Evolutionary conservation across 1,140 invertebrate genomes (phyloP).

Genomic region (Drosophila yakuba): DNA sequence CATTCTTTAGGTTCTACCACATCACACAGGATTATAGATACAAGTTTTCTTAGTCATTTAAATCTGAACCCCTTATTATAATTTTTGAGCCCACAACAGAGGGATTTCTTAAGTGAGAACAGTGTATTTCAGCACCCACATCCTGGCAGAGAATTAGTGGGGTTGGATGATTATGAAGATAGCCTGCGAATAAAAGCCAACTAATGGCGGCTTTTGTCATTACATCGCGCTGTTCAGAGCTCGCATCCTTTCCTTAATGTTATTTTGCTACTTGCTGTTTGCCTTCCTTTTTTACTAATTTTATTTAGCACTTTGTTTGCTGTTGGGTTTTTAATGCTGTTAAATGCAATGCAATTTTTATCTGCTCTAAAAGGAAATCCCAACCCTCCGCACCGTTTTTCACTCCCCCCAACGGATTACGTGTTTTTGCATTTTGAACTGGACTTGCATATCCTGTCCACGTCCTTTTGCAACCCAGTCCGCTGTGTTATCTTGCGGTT

Average conservation of each 20-base stretch:
- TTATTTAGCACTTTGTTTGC: constrained; percentile 63
- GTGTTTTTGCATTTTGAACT: constrained; percentile 69
- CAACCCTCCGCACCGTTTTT: constrained; percentile 21
- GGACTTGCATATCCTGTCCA: constrained; percentile 62
- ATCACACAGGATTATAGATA: no score
- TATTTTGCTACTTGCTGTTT: constrained; percentile 24
- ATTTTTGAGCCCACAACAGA: background rate
- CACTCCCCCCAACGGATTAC: constrained; percentile 32
- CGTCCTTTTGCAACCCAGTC: constrained; percentile 24
- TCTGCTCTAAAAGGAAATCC: constrained; percentile 48
- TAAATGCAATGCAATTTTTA: constrained; percentile 78
- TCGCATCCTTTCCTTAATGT: constrained; percentile 16
- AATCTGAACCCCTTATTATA: no score
- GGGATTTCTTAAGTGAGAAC: background rate
- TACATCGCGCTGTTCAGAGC: constrained; percentile 16
- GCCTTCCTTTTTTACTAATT: constrained; percentile 45
- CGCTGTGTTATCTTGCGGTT: constrained; percentile 75
- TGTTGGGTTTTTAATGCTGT: constrained; percentile 60
- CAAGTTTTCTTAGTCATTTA: no score
- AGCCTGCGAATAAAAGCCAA: constrained; percentile 63
- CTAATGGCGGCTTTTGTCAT: constrained; percentile 56
- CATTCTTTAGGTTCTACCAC: background rate
- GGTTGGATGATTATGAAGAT: constrained; percentile 59
- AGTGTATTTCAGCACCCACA: background rate
- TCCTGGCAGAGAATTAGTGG: constrained; percentile 9